These are phyloP conservation scores for Spongilla lacustris DNA, from an alignment of 37 sponge, comb jelly and placozoan species.

Conservation along the genomic window DNA sequence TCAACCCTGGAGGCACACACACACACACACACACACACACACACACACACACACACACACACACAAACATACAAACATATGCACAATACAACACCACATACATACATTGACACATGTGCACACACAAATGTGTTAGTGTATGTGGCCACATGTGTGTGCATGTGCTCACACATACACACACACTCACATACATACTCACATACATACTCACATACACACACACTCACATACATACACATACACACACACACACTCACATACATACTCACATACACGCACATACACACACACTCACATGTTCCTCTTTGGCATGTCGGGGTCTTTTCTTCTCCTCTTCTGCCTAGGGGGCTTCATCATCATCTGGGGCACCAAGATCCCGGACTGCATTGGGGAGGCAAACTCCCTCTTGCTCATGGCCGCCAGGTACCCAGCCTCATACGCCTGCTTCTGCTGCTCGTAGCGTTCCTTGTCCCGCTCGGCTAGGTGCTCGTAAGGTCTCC, in stretches of 20 bases:
- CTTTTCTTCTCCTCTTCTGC: slow-evolving; percentile 71
- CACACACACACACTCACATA: not conserved
- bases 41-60: not conserved
- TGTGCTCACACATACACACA: not conserved
- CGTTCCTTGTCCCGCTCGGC: slow-evolving; percentile 75
- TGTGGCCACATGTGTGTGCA: not conserved
- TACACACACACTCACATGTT: slow-evolving; percentile 66
- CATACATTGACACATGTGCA: not conserved
- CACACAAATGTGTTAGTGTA: not conserved
- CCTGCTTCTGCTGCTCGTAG: slow-evolving; percentile 86
- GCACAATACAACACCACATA: not conserved
- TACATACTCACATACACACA: not conserved
- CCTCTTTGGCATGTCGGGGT: slow-evolving; percentile 87
- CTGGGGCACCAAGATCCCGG: slow-evolving; percentile 16
- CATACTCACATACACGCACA: not conserved
- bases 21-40: not conserved
- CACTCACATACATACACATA: not conserved
- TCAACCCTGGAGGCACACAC: too few relatives aligned
- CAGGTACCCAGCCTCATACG: slow-evolving; percentile 76
- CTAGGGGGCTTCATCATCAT: slow-evolving; percentile 22
- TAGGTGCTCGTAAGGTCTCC: slow-evolving; percentile 74
- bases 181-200: not conserved
- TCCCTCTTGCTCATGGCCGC: slow-evolving; percentile 60
- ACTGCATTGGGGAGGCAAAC: slow-evolving; percentile 9
- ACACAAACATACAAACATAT: not conserved